A percentile compares a stretch with the other conserved stretches of the same genome.
Conservation (phyloP, 2,113 vertebrate genomes). For the Mus spicilegus region DNA sequence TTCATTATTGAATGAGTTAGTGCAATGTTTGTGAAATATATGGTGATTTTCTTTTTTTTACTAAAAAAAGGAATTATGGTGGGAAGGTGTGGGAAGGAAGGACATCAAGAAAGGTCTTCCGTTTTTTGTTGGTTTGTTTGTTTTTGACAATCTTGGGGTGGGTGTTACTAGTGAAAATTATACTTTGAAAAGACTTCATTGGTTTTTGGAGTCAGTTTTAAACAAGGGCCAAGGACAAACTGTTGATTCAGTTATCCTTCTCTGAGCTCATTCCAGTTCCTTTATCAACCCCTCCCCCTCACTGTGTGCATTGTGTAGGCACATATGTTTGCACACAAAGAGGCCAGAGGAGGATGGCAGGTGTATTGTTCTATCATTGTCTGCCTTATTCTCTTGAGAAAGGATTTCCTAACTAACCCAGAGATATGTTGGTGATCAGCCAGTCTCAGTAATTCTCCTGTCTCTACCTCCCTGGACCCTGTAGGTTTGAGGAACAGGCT, state of each 20-base stretch:
- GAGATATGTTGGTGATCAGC: neutral
- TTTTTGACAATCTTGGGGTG: neutral
- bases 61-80: slow-evolving; percentile 14
- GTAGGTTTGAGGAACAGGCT: neutral
- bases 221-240: neutral
- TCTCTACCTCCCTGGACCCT: too few relatives aligned
- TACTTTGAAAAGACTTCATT: slow-evolving; percentile 17
- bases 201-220: slow-evolving; percentile 23
- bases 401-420: neutral
- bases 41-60: neutral
- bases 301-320: neutral
- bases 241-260: neutral
- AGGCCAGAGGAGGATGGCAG: neutral
- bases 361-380: neutral
- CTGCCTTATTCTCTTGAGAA: neutral
- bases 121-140: neutral
- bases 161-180: slow-evolving; percentile 11
- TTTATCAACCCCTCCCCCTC: neutral
- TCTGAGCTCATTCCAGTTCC: neutral
- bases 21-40: neutral
- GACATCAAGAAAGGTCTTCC: neutral
- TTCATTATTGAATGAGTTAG: neutral
- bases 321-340: neutral
- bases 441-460: neutral
- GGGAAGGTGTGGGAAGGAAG: neutral